phyloP scores from a whole-genome alignment of 2,113 vertebrate genomes.

The Eudyptes chrysolophus region DNA sequence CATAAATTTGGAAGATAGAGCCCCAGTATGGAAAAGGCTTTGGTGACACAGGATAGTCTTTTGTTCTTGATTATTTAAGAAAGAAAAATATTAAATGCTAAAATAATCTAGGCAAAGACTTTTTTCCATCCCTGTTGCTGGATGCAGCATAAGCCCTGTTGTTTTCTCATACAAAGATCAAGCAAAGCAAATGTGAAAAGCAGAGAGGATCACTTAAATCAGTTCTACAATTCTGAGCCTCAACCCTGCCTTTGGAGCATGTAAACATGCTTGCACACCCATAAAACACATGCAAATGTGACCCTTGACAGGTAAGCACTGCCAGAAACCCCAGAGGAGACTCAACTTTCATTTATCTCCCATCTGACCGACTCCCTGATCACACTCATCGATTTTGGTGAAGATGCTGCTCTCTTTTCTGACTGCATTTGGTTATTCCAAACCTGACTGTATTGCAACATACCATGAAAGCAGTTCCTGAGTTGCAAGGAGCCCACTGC shows the following conservation, averaged over 20 bases:
- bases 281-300: not conserved
- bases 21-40: not conserved
- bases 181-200: not conserved
- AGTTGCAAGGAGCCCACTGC: conserved; percentile 83
- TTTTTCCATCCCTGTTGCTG: not conserved
- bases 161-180: not conserved
- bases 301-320: not conserved
- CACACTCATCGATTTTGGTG: not conserved
- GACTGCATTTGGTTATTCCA: not conserved
- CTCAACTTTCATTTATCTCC: not conserved
- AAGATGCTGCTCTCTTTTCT: not conserved
- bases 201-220: not conserved
- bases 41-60: not conserved
- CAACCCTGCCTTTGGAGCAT: not conserved
- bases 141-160: not conserved
- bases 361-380: not conserved
- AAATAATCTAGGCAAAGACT: not conserved
- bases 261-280: not conserved
- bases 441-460: not conserved
- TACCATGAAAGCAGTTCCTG: conserved; percentile 80
- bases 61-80: not conserved
- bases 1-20: not conserved
- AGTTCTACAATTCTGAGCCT: not conserved
- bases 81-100: not conserved
- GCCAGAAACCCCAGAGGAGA: not conserved